Percentiles rank a stretch among this genome's conserved stretches.
Evolutionary conservation across 2,888 invertebrate species (phyloP).

Genomic region (Luperina nickerlii): DNA sequence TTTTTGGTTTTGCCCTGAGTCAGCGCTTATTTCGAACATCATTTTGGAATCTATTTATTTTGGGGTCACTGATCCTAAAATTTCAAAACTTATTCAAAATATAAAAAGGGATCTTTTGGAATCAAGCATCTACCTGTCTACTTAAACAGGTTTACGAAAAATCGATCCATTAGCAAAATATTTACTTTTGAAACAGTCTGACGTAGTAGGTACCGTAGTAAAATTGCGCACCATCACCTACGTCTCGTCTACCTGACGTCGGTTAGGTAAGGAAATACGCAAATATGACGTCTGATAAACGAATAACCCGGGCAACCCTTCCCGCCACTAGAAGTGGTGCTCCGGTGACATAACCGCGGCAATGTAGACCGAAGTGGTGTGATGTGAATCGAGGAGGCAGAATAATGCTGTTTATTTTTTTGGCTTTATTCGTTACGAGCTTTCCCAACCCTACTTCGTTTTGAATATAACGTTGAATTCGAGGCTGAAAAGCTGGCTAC

Average conservation of each 20-base stretch:
- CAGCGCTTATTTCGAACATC: neutral
- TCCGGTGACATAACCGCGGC: conserved; percentile 34
- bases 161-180: neutral
- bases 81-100: neutral
- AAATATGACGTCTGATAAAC: conserved; percentile 45
- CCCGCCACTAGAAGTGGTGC: conserved; percentile 25
- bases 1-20: conserved; percentile 5
- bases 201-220: no score
- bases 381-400: conserved; percentile 19
- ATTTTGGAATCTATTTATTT: neutral
- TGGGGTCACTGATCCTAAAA: conserved; percentile 6
- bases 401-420: conserved; percentile 31
- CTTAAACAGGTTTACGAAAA: neutral
- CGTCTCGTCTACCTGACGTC: neutral
- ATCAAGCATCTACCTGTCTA: neutral
- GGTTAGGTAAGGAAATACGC: conserved; percentile 18
- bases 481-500: conserved; percentile 6
- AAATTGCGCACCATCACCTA: neutral
- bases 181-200: neutral
- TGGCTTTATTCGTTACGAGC: neutral
- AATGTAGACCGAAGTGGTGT: conserved; percentile 32
- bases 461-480: conserved; percentile 31
- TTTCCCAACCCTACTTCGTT: conserved; percentile 17
- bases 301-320: conserved; percentile 33
- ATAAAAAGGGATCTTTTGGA: neutral